Conservation (phyloP, 2,888 invertebrate genomes). For the Gasteruption jaculator region DNA sequence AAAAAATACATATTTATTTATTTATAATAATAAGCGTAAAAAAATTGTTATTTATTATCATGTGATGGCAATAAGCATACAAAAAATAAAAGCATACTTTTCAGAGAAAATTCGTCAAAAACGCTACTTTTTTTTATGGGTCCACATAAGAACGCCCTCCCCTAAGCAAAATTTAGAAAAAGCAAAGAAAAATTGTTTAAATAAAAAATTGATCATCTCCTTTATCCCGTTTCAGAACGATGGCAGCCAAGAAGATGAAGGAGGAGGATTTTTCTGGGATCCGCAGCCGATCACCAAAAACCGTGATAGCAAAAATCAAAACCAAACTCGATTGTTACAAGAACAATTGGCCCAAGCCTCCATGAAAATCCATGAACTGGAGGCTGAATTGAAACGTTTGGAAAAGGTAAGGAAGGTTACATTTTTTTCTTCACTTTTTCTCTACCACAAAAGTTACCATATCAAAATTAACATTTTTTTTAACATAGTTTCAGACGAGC, state of each 20-base stretch:
- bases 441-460: neutral
- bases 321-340: conserved; percentile 35
- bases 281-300: conserved; percentile 33
- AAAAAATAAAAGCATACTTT: too few species aligned
- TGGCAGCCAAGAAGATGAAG: conserved; percentile 31
- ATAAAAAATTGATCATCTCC: too few species aligned
- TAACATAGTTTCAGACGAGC: conserved; percentile 21
- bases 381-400: conserved; percentile 37
- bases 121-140: too few species aligned
- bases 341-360: conserved; percentile 46
- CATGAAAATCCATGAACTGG: conserved; percentile 44
- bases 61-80: too few species aligned
- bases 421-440: neutral
- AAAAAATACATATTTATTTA: too few species aligned
- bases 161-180: neutral
- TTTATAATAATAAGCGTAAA: too few species aligned
- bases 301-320: conserved; percentile 31
- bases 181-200: too few species aligned
- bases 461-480: conserved; percentile 1
- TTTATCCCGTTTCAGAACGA: conserved; percentile 38
- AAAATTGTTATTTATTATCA: too few species aligned
- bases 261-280: conserved; percentile 45
- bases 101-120: too few species aligned
- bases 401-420: conserved; percentile 29
- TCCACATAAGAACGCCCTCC: too few species aligned